Base-by-base conservation (phyloP, 2,113 vertebrate genomes). In the Ciconia stormi region DNA sequence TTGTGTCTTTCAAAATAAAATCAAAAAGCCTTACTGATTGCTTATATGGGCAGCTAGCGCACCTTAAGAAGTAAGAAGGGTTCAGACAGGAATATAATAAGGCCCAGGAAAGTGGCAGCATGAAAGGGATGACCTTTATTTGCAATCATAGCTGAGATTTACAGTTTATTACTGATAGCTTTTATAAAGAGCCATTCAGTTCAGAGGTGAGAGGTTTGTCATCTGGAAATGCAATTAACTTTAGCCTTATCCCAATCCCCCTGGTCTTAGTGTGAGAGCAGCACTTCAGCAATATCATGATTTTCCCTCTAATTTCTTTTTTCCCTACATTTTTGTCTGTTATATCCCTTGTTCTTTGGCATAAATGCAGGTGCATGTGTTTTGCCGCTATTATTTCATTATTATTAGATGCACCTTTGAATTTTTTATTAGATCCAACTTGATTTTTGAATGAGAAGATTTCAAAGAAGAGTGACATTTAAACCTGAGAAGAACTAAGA, bases 161-260 rank as follows among this genome's bases (percentile, higher is more conserved):
- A 99, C 98, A 98, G 98, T 99, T 98, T 99, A 99, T 99, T 98
- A 99, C 98, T 98, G 98, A 98, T 98, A 98, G 98, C 98, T 98
- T 99, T 98, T 98, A 98, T 99, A 99, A 99, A 98, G 98, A 98
- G 98, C 98, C 98, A 98, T 98, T 98, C 98, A 98, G 98, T 99
- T 98, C 98, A 98, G 98, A 99, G 98, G 98, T 98, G 98, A 99
- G 98, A 98, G 98, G 98, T 98, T 98, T 99, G 98, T 99, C 98
- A 98, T 99, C 98, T 98, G 98, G 98, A 99, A 99, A 99, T 98
- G 98, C 98, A 99, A 98, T 99, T 99, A 98, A 99, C 98, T 98
- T 98, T 98, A 98, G 97, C 98, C 98, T 98, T 98, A 98, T 98
- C 98, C 98, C 98, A 98, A 98, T 98, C 98, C 98, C 98, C 95